phyloP scores from a whole-genome alignment of 1,140 invertebrate species.

The Drosophila setifemur region DNA sequence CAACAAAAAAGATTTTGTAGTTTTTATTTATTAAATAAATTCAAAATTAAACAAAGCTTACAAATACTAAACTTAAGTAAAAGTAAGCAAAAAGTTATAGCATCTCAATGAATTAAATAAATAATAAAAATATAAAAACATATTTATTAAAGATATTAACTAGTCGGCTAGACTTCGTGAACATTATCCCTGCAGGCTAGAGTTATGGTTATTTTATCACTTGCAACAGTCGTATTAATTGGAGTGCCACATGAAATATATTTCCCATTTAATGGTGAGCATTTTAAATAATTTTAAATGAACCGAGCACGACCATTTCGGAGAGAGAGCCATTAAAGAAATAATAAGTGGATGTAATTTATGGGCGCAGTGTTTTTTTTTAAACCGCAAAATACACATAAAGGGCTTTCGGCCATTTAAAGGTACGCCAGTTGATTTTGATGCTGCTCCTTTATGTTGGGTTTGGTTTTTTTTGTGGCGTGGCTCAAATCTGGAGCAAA shows the following conservation, averaged over 20 bases:
- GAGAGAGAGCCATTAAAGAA: conserved; percentile 42
- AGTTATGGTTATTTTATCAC: conserved; percentile 41
- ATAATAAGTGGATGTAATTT: conserved; percentile 59
- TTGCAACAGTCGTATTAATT: conserved; percentile 45
- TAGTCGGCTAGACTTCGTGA: too few relatives aligned
- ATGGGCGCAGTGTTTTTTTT: conserved; percentile 42
- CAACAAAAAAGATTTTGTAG: too few relatives aligned
- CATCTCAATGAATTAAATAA: too few relatives aligned
- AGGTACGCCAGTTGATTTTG: conserved; percentile 22
- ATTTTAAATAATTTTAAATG: conserved; percentile 58
- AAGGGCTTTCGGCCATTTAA: conserved; percentile 18
- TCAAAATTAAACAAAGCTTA: too few relatives aligned
- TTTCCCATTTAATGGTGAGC: conserved; percentile 37
- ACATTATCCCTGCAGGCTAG: too few relatives aligned
- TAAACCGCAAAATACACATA: conserved; percentile 28
- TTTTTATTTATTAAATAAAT: too few relatives aligned
- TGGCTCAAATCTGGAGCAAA: conserved; percentile 38
- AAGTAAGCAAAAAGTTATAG: too few relatives aligned
- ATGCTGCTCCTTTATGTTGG: neutral
- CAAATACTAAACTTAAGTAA: too few relatives aligned
- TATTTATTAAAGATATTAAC: too few relatives aligned
- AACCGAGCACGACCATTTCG: conserved; percentile 26
- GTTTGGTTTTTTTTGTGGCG: neutral
- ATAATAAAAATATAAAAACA: too few relatives aligned
- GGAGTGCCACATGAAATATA: conserved; percentile 43